Base-by-base conservation (phyloP, 2,113 vertebrate genomes). In the Neodon shergylaensis region DNA sequence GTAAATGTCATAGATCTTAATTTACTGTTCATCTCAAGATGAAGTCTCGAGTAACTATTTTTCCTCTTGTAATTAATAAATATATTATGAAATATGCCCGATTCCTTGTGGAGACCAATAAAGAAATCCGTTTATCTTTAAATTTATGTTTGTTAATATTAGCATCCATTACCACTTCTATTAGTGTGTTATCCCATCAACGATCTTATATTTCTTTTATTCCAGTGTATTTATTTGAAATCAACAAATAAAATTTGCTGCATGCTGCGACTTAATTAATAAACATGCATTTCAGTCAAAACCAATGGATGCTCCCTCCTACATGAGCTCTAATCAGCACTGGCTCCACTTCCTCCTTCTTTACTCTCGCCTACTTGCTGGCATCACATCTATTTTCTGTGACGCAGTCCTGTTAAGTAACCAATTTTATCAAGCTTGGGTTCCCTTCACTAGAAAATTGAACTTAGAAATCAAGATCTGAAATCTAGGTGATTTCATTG, bases 401-500 rank as follows among this genome's bases (percentile, higher is more conserved):
- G 33, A 87, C 31, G 14, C n/a, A 76, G 44, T 52, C 22, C 39
- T 58, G 21, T 17, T 26, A 84, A 61, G 58, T 26, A 86, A 47
- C 24, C 39, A 26, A 28, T 79, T 91, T 74, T 73, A 90, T n/a
- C n/a, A 83, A 66, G 12, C 10, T 19, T 7, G 77, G 28, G 47
- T 83, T 74, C 31, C 47, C 44, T 85, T 70, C 77, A 77, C 58
- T 70, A 22, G 63, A 79, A 86, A 95, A 92, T 28, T 54, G 8
- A 63, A 91, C 42, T 92, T 33, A 78, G 78, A 93, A 78, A 93
- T 36, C 63, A 72, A 74, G 28, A 73, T 81, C 17, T 90, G 79
- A 90, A 52, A 72, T 42, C 72, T 65, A 82, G 14, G 66, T 66
- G 68, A 72, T 2, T 79, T 92, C 36, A 73, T 10, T 82, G 77